These are phyloP conservation scores for Turritopsis rubra DNA, from an alignment of 30 jellyfish, hydroid and myxozoan genomes.

Conservation along the genomic window DNA sequence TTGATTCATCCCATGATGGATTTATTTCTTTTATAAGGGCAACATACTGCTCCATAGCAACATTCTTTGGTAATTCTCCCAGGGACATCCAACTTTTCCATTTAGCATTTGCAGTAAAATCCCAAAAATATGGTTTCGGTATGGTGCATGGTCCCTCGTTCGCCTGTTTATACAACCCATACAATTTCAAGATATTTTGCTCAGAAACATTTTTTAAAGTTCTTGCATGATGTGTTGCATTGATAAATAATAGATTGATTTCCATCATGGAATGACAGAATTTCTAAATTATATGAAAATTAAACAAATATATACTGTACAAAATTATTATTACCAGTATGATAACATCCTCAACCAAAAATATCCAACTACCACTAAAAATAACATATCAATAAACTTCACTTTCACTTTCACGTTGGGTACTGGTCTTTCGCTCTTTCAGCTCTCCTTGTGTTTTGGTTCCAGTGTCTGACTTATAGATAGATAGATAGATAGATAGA, in stretches of 20 bases:
- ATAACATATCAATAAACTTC: no score
- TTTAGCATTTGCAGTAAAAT: conserved; percentile 76
- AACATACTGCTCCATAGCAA: conserved; percentile 53
- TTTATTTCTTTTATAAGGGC: conserved; percentile 46
- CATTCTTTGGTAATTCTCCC: conserved; percentile 41
- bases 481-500: no score
- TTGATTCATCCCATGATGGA: conserved; percentile 42
- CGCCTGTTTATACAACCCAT: conserved; percentile 84
- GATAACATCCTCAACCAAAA: no score
- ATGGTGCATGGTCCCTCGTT: conserved; percentile 67
- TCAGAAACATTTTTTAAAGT: conserved; percentile 37
- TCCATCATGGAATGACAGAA: no score
- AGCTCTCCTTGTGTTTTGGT: no score
- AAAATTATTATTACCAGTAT: no score
- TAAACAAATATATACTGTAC: no score
- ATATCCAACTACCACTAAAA: no score
- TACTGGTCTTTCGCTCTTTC: no score
- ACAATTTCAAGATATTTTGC: conserved; percentile 48
- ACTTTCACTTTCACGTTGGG: no score
- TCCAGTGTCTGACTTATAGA: no score
- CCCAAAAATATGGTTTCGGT: conserved; percentile 89
- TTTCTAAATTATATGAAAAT: no score
- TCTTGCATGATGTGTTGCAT: conserved; percentile 57
- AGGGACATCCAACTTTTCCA: conserved; percentile 85
- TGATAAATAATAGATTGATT: conserved; percentile 25